Base-by-base conservation (phyloP, 2,113 vertebrate species). In the Albula glossodonta region DNA sequence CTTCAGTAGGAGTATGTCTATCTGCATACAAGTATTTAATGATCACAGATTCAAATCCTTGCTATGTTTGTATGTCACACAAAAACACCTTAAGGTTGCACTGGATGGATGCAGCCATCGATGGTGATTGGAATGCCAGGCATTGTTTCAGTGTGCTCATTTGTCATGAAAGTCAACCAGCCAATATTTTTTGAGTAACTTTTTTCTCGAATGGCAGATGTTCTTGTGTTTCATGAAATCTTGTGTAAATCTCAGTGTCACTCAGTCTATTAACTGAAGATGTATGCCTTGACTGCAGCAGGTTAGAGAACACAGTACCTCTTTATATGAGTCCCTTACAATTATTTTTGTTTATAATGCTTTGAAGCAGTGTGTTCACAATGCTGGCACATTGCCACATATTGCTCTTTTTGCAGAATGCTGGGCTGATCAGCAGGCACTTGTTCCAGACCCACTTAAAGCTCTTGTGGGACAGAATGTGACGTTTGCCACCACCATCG, bases 341-440 rank as follows among this genome's bases (percentile, higher is more conserved):
- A 66, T 66, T 19, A 66, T 19, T 79, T 50, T 15, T 31, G 41
- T 7, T 79, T 49, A 50, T 49, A 19, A 48, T 79, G 31, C 5
- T 48, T 79, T 17, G 15, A 12, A 49, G 3, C 41, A 79, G 48
- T 79, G 78, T 17, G 31, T 41, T 41, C 31, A 41, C 31, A 41
- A 41, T 41, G 31, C 31, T 41, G 31, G 31, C 31, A 10, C 50
- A 50, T 50, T 17, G 19, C 15, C 22, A 74, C 17, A 48, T 10
- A 8, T 2, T 50, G 15, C 50, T 79, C 12, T 51, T n/a, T 66
- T 53, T n/a, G n/a, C 56, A 85, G 84, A 53, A 60, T 60, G 19
- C 52, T 85, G 84, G 25, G 41, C 53, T 25, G 84, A 19, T 5
- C 84, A 85, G 84, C 48, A 80, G 56, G 60, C 60, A 5, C 48